Base-by-base conservation (phyloP, 2,888 invertebrate genomes). In the Scaeva pyrastri region DNA sequence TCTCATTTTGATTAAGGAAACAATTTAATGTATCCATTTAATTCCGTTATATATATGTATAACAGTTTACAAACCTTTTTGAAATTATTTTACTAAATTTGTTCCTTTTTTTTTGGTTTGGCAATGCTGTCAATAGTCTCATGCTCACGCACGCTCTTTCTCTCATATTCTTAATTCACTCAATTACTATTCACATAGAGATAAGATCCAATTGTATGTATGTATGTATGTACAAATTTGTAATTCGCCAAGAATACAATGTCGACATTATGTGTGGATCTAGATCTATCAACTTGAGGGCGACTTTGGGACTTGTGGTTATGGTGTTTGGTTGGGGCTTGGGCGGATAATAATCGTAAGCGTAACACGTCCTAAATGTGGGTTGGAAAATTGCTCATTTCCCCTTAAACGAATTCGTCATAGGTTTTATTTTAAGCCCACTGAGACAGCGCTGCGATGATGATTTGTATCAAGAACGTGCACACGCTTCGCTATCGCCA, bases 321-420 rank as follows among this genome's bases (percentile, higher is more conserved):
- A 7, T 31, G 31, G 31, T 7, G 31, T 7, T 31, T 31, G 31
- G 31, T 31, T 31, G 31, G 31, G 8, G 31, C 5, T 31, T 31
- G 31, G 10, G 14, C 12, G 12, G 8, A 26, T 56, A 50, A 72
- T 75, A 48, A 48, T 16, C 48, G 48, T 19, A 31, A 31, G 6
- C 45, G 58, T 64, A 36, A 12, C 39, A 45, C 68, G 52, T 68
- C 23, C 16, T 21, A 55, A 73, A 50, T 78, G 75, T 84, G 52
- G 73, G 72, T 62, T 81, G 73, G 70, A 81, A 85, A 85, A 77
- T 81, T 74, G 68, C 76, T 81, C 81, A 81, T 70, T 85, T 85
- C 85, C 76, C 85, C 85, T 85, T 66, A 45, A 64, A 36, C 55
- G 73, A 43, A 81, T 85, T 76, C 81, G 85, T 85, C 85, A 81